phyloP scores from a whole-genome alignment of 92 coral and sea anemone genomes.

The Parazoanthus darwini region DNA sequence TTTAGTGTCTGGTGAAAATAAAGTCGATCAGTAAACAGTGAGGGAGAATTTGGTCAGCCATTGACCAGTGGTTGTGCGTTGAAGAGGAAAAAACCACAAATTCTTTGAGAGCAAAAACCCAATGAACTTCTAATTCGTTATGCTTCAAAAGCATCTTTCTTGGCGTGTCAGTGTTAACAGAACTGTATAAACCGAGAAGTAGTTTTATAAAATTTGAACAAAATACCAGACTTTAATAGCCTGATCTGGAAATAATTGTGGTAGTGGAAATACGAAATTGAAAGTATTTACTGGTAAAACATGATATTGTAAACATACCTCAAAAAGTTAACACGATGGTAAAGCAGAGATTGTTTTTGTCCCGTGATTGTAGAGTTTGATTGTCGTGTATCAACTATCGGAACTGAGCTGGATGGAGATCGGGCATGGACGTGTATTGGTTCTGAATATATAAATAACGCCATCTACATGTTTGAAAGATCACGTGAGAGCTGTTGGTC shows the following conservation, averaged over 20 bases:
- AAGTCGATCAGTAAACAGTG: background rate
- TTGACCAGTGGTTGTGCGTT: background rate
- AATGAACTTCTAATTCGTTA: background rate
- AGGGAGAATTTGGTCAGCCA: background rate
- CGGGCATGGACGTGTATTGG: background rate
- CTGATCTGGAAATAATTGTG: background rate
- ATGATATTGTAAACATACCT: constrained; percentile 2
- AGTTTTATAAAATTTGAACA: too few relatives aligned
- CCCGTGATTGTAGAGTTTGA: background rate
- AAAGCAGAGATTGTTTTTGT: background rate
- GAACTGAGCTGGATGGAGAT: background rate
- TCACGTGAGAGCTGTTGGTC: constrained; percentile 33
- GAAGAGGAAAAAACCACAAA: background rate
- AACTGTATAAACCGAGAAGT: background rate
- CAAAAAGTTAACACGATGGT: background rate
- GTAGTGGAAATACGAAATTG: background rate
- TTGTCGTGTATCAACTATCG: background rate
- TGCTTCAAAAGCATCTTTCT: background rate
- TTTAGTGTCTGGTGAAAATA: background rate
- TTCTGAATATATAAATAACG: background rate
- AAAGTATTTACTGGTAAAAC: background rate
- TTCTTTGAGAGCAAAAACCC: background rate
- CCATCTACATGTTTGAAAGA: background rate
- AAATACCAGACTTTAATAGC: background rate
- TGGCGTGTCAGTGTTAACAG: background rate